A percentile compares a stretch with the other conserved stretches of the same genome.
Evolutionary conservation across 1,140 invertebrate genomes (phyloP).

Genomic region (Bradynema listronoti): DNA sequence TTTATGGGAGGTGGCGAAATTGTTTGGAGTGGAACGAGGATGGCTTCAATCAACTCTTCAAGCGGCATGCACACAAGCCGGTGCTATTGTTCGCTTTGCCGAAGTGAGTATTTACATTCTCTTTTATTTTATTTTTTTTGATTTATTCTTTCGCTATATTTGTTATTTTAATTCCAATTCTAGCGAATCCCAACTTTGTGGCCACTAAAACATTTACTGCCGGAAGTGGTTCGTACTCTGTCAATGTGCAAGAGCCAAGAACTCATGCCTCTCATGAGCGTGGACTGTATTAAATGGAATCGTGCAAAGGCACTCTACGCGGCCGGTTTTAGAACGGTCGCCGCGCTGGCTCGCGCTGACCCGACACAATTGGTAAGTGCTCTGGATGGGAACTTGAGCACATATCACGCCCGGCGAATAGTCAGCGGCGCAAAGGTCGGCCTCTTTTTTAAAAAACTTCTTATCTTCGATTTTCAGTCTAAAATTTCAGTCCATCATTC

Average conservation of each 20-base stretch:
- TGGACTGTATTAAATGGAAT: conserved; percentile 29
- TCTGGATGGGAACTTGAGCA: conserved; percentile 12
- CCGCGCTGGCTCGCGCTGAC: conserved; percentile 21
- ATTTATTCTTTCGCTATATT: not conserved
- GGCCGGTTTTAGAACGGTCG: conserved; percentile 24
- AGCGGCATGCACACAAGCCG: conserved; percentile 14
- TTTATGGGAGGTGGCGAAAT: conserved; percentile 27
- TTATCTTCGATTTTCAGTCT: not conserved
- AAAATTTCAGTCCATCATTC: conserved; percentile 31
- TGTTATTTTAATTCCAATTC: conserved; percentile 5
- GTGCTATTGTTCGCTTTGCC: conserved; percentile 31
- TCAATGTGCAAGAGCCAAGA: conserved; percentile 17
- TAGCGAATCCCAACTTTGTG: conserved; percentile 30
- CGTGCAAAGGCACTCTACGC: conserved; percentile 28
- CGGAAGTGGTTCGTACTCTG: conserved; percentile 24
- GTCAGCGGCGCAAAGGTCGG: conserved; percentile 33
- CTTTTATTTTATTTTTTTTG: conserved; percentile 4
- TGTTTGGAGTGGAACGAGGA: conserved; percentile 30
- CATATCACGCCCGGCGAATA: conserved; percentile 21
- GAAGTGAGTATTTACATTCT: conserved; percentile 9
- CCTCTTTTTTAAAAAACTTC: not conserved
- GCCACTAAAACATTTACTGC: conserved; percentile 22
- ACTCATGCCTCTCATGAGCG: conserved; percentile 23
- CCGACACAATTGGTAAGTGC: conserved; percentile 17
- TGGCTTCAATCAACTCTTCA: conserved; percentile 30